Percentiles rank a stretch among this genome's conserved stretches.
These are phyloP conservation scores for Acronicta aceris DNA, from an alignment of 2,888 invertebrate genomes.

Conservation along the genomic window DNA sequence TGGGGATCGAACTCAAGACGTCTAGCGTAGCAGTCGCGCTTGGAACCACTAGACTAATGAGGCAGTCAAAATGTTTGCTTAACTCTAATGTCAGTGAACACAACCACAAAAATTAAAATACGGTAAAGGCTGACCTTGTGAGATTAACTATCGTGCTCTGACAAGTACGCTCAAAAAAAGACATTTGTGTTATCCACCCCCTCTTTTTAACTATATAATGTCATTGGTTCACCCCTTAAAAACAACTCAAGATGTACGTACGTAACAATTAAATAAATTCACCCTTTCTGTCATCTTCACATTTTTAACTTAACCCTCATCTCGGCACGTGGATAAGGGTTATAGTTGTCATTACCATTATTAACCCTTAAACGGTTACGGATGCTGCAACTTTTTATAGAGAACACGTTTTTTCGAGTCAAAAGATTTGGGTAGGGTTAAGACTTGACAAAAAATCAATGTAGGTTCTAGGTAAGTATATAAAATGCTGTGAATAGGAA, in stretches of 20 bases:
- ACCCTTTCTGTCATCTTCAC: slow-evolving; percentile 54
- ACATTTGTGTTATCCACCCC: too few species aligned
- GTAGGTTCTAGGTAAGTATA: background rate
- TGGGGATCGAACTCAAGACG: too few species aligned
- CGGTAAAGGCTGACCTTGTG: too few species aligned
- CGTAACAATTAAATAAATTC: slow-evolving; percentile 49
- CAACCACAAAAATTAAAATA: too few species aligned
- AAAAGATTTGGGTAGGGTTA: slow-evolving; percentile 42
- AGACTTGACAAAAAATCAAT: slow-evolving; percentile 3
- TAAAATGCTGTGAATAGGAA: background rate
- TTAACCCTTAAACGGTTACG: slow-evolving; percentile 78
- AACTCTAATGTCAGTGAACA: too few species aligned
- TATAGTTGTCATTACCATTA: slow-evolving; percentile 68
- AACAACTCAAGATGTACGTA: slow-evolving; percentile 32
- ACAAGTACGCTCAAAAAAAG: too few species aligned
- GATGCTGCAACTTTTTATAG: slow-evolving; percentile 74
- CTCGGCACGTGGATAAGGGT: slow-evolving; percentile 81
- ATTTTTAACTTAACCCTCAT: slow-evolving; percentile 74
- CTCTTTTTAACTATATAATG: too few species aligned
- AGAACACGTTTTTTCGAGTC: slow-evolving; percentile 55
- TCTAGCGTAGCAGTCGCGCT: too few species aligned
- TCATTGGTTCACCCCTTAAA: slow-evolving; percentile 8
- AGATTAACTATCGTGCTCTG: too few species aligned
- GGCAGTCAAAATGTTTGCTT: too few species aligned
- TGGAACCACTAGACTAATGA: too few species aligned